Base-by-base conservation (phyloP, 2,888 invertebrate species). In the Brassicogethes aeneus region DNA sequence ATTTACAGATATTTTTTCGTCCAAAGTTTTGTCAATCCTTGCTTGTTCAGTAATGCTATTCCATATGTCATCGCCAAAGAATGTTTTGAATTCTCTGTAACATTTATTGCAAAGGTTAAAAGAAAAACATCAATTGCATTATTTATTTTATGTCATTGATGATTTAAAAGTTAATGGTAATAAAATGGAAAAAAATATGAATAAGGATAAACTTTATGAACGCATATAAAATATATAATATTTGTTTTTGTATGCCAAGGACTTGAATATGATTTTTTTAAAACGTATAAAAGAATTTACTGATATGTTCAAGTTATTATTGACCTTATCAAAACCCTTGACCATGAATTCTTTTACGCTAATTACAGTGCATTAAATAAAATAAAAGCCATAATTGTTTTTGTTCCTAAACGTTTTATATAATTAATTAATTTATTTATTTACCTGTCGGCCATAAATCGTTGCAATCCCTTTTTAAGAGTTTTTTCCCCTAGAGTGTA, bases 41-140 rank as follows among this genome's bases (percentile, higher is more conserved):
- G 83, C 85, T 44, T 82, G 80, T 36, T 76, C 72, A 17, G 84
- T 82, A 33, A 91, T 62, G 1, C 80, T 75, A 34, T 73, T 71
- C 86, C 89, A 92, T 41, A 92, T 76, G 53, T 90, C 88, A 47
- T 85, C 81, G 2, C 82, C 83, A 16, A 79, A 79, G 55, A 89
- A 90, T 0, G 84, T 83, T 52, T 79, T 77, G 59, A 75, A 87
- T 64, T 80, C 78, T 36, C 81, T 80, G 53, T 10, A 1, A 61
- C 56, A 40, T 39, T 14, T 30, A 23, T 17, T 14, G 17, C 13
- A 31, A 40, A 33, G 29, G 10, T 15, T 1, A 40, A 30, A 1
- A 5, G 14, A 7, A 29, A 3, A 16, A 36, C 16, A 16, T 12
- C 37, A 17, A 15, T 35, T 33, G 17, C 34, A 40, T 23, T 30